Evolutionary conservation across 92 coral and sea anemone genomes (phyloP).

Genomic region (Porites rus): DNA sequence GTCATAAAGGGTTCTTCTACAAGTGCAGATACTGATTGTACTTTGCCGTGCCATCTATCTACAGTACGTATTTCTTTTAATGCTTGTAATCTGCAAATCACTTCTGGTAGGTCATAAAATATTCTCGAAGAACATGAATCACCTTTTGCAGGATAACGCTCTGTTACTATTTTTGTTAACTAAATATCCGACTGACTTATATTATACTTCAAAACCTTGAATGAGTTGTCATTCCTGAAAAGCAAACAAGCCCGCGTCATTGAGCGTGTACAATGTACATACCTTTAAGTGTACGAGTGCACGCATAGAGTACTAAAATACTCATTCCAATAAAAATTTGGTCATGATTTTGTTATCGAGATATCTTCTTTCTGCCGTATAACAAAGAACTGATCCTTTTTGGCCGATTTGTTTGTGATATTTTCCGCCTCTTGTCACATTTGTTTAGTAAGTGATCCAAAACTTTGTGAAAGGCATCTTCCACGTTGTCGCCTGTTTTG

Average conservation of each 20-base stretch:
- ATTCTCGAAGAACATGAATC: no score
- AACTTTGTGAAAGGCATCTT: constrained; percentile 59
- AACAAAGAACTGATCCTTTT: constrained; percentile 18
- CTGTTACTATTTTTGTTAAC: background rate
- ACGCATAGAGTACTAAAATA: background rate
- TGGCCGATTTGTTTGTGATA: background rate
- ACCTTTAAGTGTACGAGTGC: background rate
- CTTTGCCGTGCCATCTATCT: no score
- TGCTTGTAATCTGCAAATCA: no score
- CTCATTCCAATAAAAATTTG: no score
- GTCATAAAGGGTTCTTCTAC: no score
- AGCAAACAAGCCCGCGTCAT: background rate
- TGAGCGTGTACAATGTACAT: background rate
- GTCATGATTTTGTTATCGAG: constrained; percentile 4
- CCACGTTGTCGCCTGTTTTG: constrained; percentile 54
- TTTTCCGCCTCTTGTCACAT: background rate
- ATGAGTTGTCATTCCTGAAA: background rate
- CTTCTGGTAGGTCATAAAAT: no score
- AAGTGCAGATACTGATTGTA: no score
- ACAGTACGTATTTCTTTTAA: no score
- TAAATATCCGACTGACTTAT: background rate
- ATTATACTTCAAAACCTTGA: background rate
- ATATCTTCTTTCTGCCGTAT: constrained; percentile 9
- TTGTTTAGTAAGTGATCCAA: constrained; percentile 26
- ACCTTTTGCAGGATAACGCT: no score